A percentile compares a stretch with the other conserved stretches of the same genome.
These are phyloP conservation scores for Daboia siamensis DNA, from an alignment of 2,113 vertebrate genomes.

Conservation along the genomic window DNA sequence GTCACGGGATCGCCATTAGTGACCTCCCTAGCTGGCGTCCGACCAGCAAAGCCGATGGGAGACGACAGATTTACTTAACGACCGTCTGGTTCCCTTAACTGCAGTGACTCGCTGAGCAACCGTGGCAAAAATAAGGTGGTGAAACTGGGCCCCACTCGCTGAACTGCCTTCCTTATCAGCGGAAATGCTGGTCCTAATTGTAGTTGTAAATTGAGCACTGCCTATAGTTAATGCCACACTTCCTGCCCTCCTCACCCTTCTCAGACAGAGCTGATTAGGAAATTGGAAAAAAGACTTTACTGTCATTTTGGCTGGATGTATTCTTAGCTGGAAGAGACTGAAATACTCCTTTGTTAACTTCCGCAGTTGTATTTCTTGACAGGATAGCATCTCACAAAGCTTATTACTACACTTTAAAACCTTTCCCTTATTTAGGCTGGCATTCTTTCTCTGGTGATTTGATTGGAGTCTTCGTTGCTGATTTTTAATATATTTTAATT, in stretches of 20 bases:
- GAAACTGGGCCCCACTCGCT: neutral
- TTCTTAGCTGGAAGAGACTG: slow-evolving; percentile 14
- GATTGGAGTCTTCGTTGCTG: neutral
- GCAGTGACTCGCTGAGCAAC: neutral
- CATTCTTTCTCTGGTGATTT: neutral
- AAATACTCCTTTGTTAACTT: slow-evolving; percentile 6
- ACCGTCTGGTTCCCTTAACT: neutral
- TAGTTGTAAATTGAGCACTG: neutral
- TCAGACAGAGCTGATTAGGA: slow-evolving; percentile 8
- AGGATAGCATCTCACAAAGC: neutral
- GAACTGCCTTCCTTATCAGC: too few species aligned
- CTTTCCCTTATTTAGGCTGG: neutral
- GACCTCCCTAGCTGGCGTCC: neutral
- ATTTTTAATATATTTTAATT: neutral
- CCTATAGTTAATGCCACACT: slow-evolving; percentile 10
- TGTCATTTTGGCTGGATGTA: neutral
- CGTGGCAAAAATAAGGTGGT: neutral
- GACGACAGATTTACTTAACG: neutral
- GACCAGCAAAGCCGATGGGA: neutral
- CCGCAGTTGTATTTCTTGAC: neutral
- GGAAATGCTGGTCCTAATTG: too few species aligned
- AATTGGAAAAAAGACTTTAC: neutral
- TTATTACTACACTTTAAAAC: neutral
- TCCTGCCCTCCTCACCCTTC: neutral
- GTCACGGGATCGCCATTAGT: neutral